Evolutionary conservation across 2,888 invertebrate genomes (phyloP).

Genomic region (Bombylius major): DNA sequence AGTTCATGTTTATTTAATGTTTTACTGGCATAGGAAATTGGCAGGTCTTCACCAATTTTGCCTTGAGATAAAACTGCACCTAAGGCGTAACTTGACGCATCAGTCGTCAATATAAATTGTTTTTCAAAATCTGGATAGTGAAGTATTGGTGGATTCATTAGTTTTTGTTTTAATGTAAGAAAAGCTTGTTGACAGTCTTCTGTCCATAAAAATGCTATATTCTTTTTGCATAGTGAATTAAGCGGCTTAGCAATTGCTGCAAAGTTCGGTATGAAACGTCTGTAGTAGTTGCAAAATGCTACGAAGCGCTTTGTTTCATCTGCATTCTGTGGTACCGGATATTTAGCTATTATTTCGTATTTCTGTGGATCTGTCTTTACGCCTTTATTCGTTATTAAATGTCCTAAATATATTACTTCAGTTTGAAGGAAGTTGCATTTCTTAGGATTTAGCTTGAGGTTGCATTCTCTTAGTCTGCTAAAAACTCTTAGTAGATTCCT

Average conservation of each 20-base stretch:
- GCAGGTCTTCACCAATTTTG: conserved; percentile 10
- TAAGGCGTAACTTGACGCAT: conserved; percentile 19
- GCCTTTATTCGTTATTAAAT: conserved; percentile 9
- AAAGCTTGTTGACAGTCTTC: not conserved
- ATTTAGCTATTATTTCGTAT: conserved; percentile 11
- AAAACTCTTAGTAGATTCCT: conserved; percentile 2
- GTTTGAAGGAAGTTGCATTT: conserved; percentile 9
- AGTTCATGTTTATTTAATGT: conserved; percentile 17
- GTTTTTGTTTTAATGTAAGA: not conserved
- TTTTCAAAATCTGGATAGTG: not conserved
- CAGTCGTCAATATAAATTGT: conserved; percentile 20
- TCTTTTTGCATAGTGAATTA: conserved; percentile 11
- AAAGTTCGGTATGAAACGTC: conserved; percentile 13
- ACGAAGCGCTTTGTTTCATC: conserved; percentile 11
- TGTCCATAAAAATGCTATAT: not conserved
- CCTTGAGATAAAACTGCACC: conserved; percentile 20
- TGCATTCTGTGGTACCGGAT: conserved; percentile 13
- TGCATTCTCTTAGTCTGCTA: not conserved
- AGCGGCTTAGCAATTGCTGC: conserved; percentile 9
- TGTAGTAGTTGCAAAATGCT: conserved; percentile 14
- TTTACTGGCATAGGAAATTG: conserved; percentile 21
- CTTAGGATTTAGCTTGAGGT: conserved; percentile 3
- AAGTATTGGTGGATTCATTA: not conserved
- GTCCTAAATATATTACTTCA: conserved; percentile 12
- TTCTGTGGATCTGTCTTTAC: conserved; percentile 13